Evolutionary conservation across 2,113 vertebrate species (phyloP).

Genomic region (Paraplagusia blochii): DNA sequence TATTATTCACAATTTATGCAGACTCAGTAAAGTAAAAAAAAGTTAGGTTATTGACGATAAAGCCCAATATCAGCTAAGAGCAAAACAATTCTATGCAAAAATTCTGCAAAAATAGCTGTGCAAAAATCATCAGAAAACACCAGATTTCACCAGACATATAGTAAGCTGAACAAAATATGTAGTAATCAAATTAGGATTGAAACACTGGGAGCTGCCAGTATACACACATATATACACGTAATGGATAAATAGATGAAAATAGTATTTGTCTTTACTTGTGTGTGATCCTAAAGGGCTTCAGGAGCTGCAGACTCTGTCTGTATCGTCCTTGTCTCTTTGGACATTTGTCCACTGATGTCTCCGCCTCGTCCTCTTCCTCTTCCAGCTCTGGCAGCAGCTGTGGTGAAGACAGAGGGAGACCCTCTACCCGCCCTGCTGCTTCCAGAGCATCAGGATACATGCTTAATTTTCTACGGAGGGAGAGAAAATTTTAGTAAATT

Average conservation of each 20-base stretch:
- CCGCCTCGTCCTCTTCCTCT: conserved; percentile 69
- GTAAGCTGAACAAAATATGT: neutral
- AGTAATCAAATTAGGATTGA: no score
- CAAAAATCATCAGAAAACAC: no score
- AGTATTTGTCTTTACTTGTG: conserved; percentile 72
- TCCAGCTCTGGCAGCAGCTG: conserved; percentile 53
- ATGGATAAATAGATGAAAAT: neutral
- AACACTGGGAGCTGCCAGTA: no score
- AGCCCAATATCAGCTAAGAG: no score
- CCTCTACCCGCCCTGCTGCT: conserved; percentile 67
- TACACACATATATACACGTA: no score
- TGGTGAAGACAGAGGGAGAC: conserved; percentile 67
- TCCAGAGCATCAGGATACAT: conserved; percentile 75
- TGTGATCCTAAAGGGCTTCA: conserved; percentile 81
- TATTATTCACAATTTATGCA: no score
- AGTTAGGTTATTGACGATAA: no score
- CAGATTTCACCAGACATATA: no score
- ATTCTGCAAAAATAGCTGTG: no score
- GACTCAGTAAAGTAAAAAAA: no score
- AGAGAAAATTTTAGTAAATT: no score
- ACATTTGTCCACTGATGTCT: conserved; percentile 30
- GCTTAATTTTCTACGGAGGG: conserved; percentile 35
- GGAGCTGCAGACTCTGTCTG: conserved; percentile 75
- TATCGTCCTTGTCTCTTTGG: conserved; percentile 70
- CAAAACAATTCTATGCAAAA: no score